phyloP scores from a whole-genome alignment of 53 echinoderm and acorn worm species.

The Temnopleurus reevesii region DNA sequence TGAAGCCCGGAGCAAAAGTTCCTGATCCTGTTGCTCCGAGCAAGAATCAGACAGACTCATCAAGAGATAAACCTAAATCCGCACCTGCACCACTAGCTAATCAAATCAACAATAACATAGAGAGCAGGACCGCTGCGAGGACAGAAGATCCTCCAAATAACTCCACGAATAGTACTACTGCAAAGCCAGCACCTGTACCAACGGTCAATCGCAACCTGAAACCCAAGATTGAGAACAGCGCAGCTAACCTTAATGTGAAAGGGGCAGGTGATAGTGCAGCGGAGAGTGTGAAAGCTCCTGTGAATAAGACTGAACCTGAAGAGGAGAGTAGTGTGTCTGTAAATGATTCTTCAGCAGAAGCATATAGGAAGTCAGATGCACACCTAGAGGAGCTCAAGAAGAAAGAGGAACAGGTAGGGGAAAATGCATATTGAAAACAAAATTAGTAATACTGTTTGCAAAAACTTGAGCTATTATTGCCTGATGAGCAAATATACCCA shows the following conservation, averaged over 20 bases:
- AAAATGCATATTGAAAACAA: not conserved
- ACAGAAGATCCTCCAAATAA: not conserved
- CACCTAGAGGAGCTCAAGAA: slow-evolving; percentile 53
- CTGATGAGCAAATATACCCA: too few species aligned
- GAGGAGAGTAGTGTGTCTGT: not conserved
- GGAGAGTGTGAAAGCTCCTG: not conserved
- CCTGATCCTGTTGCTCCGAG: not conserved
- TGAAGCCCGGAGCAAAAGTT: slow-evolving; percentile 23
- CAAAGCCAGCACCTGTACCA: not conserved
- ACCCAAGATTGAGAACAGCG: slow-evolving; percentile 29
- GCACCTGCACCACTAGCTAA: not conserved
- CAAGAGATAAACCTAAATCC: not conserved
- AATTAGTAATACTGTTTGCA: too few species aligned
- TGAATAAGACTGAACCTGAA: not conserved
- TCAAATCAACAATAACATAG: not conserved
- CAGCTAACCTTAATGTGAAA: not conserved
- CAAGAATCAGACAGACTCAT: not conserved
- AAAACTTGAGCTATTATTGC: too few species aligned
- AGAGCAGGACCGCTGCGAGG: not conserved
- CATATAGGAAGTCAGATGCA: not conserved
- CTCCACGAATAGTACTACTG: not conserved
- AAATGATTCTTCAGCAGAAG: not conserved
- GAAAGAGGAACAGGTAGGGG: slow-evolving; percentile 51
- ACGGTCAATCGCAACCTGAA: slow-evolving; percentile 57
- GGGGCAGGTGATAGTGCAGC: not conserved